phyloP scores from a whole-genome alignment of 1,140 invertebrate species.

The Ceratitis capitata region DNA sequence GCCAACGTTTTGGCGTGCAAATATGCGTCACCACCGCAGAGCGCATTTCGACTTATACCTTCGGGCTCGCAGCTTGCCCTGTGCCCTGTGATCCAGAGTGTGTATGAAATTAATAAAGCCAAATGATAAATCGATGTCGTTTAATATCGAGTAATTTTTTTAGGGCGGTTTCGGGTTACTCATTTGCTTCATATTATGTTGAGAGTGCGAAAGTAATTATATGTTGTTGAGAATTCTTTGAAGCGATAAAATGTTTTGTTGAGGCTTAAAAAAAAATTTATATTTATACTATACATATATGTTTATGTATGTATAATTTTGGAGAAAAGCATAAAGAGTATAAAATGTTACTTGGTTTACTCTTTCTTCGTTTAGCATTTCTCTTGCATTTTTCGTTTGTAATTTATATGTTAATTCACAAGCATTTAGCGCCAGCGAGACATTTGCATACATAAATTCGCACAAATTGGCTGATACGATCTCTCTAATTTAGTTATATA shows the following conservation, averaged over 20 bases:
- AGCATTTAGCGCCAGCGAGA: neutral
- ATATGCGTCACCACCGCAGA: neutral
- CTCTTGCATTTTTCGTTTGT: neutral
- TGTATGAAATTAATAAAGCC: slow-evolving; percentile 25
- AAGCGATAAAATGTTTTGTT: neutral
- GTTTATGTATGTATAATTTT: too few species aligned
- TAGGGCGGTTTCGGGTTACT: neutral
- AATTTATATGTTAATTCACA: neutral
- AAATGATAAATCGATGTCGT: slow-evolving; percentile 37
- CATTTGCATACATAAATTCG: neutral
- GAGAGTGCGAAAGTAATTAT: neutral
- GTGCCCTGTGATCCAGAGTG: neutral
- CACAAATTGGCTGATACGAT: neutral
- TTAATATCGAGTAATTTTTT: neutral
- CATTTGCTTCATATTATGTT: neutral
- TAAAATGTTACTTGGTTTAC: too few species aligned
- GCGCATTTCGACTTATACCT: neutral
- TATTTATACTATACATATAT: too few species aligned
- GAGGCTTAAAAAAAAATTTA: too few species aligned
- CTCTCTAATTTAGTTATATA: too few species aligned
- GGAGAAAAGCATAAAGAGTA: too few species aligned
- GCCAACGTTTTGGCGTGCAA: slow-evolving; percentile 17
- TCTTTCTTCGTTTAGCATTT: neutral
- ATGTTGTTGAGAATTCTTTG: neutral
- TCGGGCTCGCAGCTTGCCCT: neutral